Base-by-base conservation (phyloP, 2,888 invertebrate genomes). In the Ephialtes manifestator region DNA sequence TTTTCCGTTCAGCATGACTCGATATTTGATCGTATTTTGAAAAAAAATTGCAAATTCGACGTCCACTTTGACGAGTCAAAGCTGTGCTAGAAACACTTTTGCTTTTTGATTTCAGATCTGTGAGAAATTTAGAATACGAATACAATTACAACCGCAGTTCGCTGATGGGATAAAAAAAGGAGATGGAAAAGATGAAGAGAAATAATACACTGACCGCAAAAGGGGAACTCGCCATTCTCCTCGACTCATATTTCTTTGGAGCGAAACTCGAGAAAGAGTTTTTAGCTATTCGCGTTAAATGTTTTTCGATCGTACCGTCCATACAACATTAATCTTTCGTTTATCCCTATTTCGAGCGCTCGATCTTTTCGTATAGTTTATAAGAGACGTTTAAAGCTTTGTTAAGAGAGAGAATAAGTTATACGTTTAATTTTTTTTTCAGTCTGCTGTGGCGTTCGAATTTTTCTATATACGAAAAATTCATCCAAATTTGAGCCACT, bases 341-440 rank as follows among this genome's bases (percentile, higher is more conserved):
- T 91, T 87, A 86, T 88, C 90, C 89, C 89, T 72, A 86, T 81
- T 90, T 89, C 89, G 65, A 90, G 89, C 81, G 89, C 89, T 90
- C 86, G 89, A 72, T 70, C 81, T 71, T 81, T 92, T 90, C 90
- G 90, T 92, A 92, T 91, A 92, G 91, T 92, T 92, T 91, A 89
- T 92, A 88, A 89, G 86, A 84, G 88, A 88, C 89, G 90, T 91
- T 91, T 78, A 88, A 89, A 88, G 88, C 89, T 48, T 84, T 84
- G 63, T 79, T 88, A 51, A 70, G 18, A 48, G 15, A 70, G 20
- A 67, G 24, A 55, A 68, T 79, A 60, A 60, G 51, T 58, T 63
- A 48, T 24, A 46, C n/a, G 18, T n/a, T 88, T 88, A 87, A 87
- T 91, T 91, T 76, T 91, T 74, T 89, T 89, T 84, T 84, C 84